These are phyloP conservation scores for Sinonovacula constricta DNA, from an alignment of 1,140 invertebrate genomes.

Conservation along the genomic window DNA sequence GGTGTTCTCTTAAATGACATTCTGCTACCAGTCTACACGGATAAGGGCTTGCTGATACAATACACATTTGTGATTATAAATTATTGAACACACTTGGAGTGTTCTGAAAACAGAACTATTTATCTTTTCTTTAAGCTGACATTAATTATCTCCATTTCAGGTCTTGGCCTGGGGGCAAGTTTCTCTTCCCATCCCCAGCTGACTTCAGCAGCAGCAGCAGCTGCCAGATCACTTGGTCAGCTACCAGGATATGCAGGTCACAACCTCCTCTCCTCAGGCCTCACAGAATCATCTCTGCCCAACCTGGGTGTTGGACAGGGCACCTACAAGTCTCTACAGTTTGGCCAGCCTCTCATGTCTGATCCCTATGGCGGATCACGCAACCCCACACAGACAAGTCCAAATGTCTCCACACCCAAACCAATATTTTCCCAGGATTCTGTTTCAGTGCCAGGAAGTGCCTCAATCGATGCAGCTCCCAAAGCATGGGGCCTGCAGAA, in stretches of 20 bases:
- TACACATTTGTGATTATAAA: no score
- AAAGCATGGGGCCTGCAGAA: slow-evolving; percentile 64
- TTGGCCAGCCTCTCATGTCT: slow-evolving; percentile 53
- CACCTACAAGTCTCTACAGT: slow-evolving; percentile 58
- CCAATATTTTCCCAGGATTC: slow-evolving; percentile 32
- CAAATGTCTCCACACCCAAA: slow-evolving; percentile 25
- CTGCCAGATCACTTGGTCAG: slow-evolving; percentile 57
- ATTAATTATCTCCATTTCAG: slow-evolving; percentile 37
- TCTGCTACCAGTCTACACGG: no score
- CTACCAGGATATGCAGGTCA: slow-evolving; percentile 63
- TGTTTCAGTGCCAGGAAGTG: slow-evolving; percentile 15
- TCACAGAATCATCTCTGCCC: slow-evolving; percentile 58
- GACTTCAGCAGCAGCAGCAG: slow-evolving; percentile 10
- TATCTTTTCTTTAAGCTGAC: background rate
- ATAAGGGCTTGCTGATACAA: no score
- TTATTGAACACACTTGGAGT: no score
- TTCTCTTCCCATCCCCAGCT: slow-evolving; percentile 58
- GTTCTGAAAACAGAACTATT: no score
- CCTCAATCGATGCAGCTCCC: slow-evolving; percentile 35
- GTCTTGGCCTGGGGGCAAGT: slow-evolving; percentile 58
- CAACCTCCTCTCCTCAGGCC: slow-evolving; percentile 36
- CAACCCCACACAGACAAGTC: slow-evolving; percentile 16
- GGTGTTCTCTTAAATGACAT: no score
- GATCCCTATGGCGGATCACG: slow-evolving; percentile 36
- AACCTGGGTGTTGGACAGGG: slow-evolving; percentile 53